A percentile compares a stretch with the other conserved stretches of the same genome.
Evolutionary conservation across 64 coral and sea anemone species (phyloP).

Genomic region (Montipora foliosa): DNA sequence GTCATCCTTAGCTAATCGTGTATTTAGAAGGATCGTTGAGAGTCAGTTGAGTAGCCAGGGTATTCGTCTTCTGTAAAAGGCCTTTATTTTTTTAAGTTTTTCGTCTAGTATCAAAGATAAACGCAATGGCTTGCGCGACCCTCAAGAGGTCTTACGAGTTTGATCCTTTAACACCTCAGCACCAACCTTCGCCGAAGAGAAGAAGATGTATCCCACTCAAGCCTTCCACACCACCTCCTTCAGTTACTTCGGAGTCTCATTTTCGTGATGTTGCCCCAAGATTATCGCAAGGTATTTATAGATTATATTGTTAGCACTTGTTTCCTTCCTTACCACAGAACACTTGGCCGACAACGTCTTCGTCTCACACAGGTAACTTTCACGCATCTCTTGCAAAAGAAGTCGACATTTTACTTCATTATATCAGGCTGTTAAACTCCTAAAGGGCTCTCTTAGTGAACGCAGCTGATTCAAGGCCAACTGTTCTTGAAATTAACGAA

Average conservation of each 20-base stretch:
- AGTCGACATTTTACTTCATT: neutral
- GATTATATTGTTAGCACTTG: neutral
- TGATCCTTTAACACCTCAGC: constrained; percentile 94
- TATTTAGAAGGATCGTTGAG: neutral
- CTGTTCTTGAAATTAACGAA: neutral
- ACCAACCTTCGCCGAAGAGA: constrained; percentile 97
- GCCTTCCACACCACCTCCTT: constrained; percentile 56
- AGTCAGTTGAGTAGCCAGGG: neutral
- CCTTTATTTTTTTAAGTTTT: constrained; percentile 22
- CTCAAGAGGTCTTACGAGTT: constrained; percentile 98
- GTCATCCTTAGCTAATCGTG: constrained; percentile 24
- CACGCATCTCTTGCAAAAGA: neutral
- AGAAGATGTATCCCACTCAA: constrained; percentile 86
- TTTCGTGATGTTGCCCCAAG: constrained; percentile 93
- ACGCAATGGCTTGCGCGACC: constrained; percentile 96
- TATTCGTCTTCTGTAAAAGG: neutral
- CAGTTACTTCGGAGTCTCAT: constrained; percentile 75
- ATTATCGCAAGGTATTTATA: constrained; percentile 83
- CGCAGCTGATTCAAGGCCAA: neutral
- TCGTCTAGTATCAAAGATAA: neutral
- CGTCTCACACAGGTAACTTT: constrained; percentile 22
- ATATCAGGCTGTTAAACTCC: no score
- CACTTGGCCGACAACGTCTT: neutral
- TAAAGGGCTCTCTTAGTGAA: neutral
- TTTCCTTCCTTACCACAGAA: neutral